Evolutionary conservation across 1,140 invertebrate species (phyloP).

Genomic region (Muscidifurax raptorellus): DNA sequence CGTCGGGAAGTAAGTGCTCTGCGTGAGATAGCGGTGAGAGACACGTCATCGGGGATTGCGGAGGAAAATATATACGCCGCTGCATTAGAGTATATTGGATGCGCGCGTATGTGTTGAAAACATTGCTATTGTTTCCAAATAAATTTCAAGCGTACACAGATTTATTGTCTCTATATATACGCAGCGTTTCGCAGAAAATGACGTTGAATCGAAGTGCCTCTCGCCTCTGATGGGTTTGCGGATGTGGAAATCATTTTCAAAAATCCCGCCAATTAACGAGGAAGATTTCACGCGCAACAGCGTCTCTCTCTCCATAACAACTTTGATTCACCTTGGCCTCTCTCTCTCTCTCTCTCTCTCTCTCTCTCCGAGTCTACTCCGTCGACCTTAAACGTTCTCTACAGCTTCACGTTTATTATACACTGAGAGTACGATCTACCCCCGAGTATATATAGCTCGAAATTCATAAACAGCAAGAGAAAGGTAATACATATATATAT

Average conservation of each 20-base stretch:
- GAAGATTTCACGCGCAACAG: constrained; percentile 1
- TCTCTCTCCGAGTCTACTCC: neutral
- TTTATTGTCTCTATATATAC: too few species aligned
- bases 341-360: neutral
- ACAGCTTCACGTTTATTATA: neutral
- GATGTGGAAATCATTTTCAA: too few species aligned
- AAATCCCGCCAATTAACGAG: neutral
- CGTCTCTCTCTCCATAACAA: neutral
- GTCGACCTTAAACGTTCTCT: neutral
- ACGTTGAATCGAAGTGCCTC: too few species aligned
- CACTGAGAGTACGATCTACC: neutral
- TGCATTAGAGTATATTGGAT: neutral
- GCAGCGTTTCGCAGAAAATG: neutral
- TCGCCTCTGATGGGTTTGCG: too few species aligned
- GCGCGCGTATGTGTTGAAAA: neutral
- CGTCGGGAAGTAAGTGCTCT: constrained; percentile 18
- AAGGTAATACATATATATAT: too few species aligned
- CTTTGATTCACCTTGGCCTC: constrained; percentile 14
- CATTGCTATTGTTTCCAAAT: neutral
- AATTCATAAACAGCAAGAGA: constrained; percentile 45
- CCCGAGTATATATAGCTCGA: neutral
- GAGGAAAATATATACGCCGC: constrained; percentile 2
- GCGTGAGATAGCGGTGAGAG: neutral
- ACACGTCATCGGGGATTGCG: neutral
- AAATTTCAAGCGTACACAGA: too few species aligned